Conservation (phyloP, 2,797 vertebrate species). For the Urocyon cinereoargenteus region DNA sequence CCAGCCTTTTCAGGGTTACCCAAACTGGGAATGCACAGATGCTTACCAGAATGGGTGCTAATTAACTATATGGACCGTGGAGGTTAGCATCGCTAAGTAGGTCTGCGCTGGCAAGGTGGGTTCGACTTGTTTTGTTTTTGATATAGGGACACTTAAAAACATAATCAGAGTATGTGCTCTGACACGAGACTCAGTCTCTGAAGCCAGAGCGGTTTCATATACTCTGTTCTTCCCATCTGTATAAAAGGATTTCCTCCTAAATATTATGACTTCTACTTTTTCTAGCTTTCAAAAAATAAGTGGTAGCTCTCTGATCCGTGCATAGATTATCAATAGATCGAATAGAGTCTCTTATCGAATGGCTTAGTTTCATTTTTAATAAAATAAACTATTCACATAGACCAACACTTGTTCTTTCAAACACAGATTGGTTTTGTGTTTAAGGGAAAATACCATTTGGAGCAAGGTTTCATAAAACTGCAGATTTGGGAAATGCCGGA, state of each 20-base stretch:
- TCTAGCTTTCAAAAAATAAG: background rate
- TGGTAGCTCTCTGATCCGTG: too few relatives aligned
- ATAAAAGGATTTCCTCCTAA: slow-evolving; percentile 14
- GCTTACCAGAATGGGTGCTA: background rate
- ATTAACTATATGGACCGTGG: background rate
- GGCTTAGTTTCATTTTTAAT: slow-evolving; percentile 34
- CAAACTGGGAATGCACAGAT: background rate
- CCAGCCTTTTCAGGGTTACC: background rate
- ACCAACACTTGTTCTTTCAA: slow-evolving; percentile 29
- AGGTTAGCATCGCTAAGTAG: background rate
- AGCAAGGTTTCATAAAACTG: slow-evolving; percentile 14
- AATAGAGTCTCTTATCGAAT: background rate
- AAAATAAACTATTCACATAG: slow-evolving; percentile 3
- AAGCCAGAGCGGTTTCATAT: background rate
- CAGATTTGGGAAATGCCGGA: background rate
- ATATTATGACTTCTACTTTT: slow-evolving; percentile 23
- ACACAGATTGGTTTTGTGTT: slow-evolving; percentile 17
- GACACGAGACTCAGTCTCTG: background rate
- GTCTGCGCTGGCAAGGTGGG: background rate
- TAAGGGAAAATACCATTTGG: slow-evolving; percentile 40
- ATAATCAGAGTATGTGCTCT: background rate
- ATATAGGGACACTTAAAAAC: background rate
- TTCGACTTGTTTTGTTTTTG: background rate
- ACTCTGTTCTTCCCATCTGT: background rate
- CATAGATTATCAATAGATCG: background rate